Evolutionary conservation across 2,797 vertebrate species (phyloP).

Genomic region (Pseudocheirus occidentalis): DNA sequence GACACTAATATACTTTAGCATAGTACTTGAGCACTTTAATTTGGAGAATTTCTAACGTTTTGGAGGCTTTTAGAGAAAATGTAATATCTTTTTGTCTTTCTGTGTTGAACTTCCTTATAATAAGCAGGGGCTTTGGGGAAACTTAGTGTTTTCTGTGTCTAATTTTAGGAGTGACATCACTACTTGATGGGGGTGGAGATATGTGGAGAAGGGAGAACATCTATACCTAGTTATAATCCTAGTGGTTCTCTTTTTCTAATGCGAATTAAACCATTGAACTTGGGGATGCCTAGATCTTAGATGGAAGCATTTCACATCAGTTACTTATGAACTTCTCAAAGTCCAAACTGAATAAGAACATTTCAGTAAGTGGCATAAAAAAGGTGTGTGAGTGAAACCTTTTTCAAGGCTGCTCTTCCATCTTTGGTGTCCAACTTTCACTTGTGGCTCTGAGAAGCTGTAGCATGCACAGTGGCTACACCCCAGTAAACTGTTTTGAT

Average conservation of each 20-base stretch:
- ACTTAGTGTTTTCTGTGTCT: background rate
- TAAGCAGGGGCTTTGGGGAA: background rate
- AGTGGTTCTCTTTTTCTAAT: background rate
- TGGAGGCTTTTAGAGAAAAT: background rate
- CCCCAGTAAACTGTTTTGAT: no score
- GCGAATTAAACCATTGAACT: background rate
- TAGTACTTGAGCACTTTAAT: conserved; percentile 47
- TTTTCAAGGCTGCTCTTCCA: no score
- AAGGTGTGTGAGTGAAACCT: background rate
- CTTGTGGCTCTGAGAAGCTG: no score
- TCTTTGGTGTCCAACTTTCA: no score
- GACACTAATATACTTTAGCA: conserved; percentile 45
- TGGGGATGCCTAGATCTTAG: background rate
- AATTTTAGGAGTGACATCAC: background rate
- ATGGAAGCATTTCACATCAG: background rate
- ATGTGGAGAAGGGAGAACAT: background rate
- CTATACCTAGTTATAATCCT: background rate
- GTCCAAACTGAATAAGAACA: background rate
- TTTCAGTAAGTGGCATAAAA: background rate
- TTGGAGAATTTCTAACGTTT: conserved; percentile 44
- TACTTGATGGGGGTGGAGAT: background rate
- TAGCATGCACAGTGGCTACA: no score
- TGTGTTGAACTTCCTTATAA: background rate
- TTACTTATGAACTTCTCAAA: background rate
- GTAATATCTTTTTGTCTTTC: background rate